Percentiles rank a stretch among this genome's conserved stretches.
These are phyloP conservation scores for Aphodius sticticus DNA, from an alignment of 2,888 invertebrate species.

Conservation along the genomic window DNA sequence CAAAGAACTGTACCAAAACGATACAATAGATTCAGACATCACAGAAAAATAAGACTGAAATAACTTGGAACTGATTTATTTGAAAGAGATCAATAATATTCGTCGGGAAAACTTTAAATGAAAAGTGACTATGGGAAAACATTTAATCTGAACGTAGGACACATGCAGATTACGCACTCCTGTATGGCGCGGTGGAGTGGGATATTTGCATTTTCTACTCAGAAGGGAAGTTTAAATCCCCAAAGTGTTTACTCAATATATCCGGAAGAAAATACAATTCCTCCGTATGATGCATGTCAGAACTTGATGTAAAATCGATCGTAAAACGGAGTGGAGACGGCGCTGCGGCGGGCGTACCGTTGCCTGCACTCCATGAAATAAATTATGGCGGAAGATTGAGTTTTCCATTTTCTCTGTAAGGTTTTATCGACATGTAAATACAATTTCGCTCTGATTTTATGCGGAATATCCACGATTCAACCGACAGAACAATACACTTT, in stretches of 20 bases:
- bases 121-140: neutral
- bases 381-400: neutral
- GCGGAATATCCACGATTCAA: neutral
- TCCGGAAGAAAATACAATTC: conserved; percentile 32
- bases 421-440: neutral
- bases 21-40: no score
- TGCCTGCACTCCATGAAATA: neutral
- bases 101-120: neutral
- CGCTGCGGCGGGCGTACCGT: neutral
- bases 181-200: no score
- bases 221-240: conserved; percentile 30
- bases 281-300: conserved; percentile 18
- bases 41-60: no score
- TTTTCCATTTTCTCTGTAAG: neutral
- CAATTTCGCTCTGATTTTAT: neutral
- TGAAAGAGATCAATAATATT: no score
- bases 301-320: conserved; percentile 32
- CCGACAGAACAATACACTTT: neutral
- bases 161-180: no score
- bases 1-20: no score
- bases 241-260: conserved; percentile 31
- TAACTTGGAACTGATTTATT: no score
- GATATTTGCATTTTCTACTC: neutral
- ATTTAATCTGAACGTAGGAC: neutral
- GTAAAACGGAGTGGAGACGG: conserved; percentile 7